Base-by-base conservation (phyloP, 1,140 invertebrate genomes). In the Idris sp. region DNA sequence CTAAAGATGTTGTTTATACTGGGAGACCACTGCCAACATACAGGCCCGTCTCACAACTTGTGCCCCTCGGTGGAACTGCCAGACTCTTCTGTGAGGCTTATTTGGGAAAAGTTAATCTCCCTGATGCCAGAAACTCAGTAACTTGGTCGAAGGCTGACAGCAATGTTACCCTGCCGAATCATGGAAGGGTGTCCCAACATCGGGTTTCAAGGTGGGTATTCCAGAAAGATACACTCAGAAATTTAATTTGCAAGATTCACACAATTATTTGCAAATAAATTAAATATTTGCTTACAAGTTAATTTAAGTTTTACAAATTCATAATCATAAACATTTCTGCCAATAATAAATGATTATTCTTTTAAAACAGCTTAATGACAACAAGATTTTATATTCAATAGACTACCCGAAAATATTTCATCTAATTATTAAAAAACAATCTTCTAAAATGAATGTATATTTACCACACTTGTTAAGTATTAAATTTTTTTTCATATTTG, bases 1-100 rank as follows among this genome's bases (percentile, higher is more conserved):
- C n/a, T n/a, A n/a, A 84, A 35, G 62, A 72, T 56, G 76, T 74
- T 35, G 80, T 83, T 19, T 89, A 89, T 76, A 86, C 82, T n/a
- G 88, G 87, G 8, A 82, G 80, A 19, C 89, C 88, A 16, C 61
- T 89, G 53, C 81, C 86, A 0, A 89, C 87, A n/a, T 89, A 89
- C 43, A 79, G 71, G 38, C 88, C 88, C 6, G 79, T 80, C 7
- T 84, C 86, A 13, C 85, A 89, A 51, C 79, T 87, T 54, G 87
- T 88, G 7, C 77, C 80, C 30, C 83, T 91, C 30, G 92, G 91
- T 4, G 88, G 88, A 40, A 83, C 87, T 6, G 87, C 91, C 7
- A 87, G 93, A 62, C 85, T 94, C 15, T 93, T 91, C 84, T 93
- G 93, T 84, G 93, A 94, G 85, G 92, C 92, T 53, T 92, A 93